A percentile compares a stretch with the other conserved stretches of the same genome.
These are phyloP conservation scores for Agriotes lineatus DNA, from an alignment of 2,888 invertebrate genomes.

Conservation along the genomic window DNA sequence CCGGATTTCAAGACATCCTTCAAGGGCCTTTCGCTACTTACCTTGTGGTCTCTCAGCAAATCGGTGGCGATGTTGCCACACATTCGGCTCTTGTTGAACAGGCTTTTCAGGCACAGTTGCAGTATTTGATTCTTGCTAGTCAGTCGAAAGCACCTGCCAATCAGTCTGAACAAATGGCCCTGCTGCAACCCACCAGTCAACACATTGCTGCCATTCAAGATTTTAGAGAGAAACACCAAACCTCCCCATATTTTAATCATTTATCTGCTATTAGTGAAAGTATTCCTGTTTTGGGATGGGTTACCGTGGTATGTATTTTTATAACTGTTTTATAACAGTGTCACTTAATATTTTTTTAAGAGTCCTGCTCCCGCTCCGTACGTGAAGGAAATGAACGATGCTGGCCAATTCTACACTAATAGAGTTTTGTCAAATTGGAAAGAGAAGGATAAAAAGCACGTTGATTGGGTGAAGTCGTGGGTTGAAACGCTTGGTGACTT, in stretches of 20 bases:
- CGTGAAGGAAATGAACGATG: constrained; percentile 98
- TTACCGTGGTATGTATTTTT: constrained; percentile 78
- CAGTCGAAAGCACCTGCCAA: constrained; percentile 81
- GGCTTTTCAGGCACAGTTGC: constrained; percentile 87
- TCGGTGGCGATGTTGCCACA: constrained; percentile 87
- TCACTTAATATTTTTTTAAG: constrained; percentile 57
- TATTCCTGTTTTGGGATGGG: constrained; percentile 97
- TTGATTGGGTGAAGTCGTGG: constrained; percentile 97
- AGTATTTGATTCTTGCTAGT: constrained; percentile 86
- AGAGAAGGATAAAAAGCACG: constrained; percentile 92
- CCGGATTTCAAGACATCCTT: constrained; percentile 68
- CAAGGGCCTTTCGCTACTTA: constrained; percentile 83
- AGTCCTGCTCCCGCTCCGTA: constrained; percentile 94
- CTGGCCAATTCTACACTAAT: constrained; percentile 98
- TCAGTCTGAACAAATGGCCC: constrained; percentile 76
- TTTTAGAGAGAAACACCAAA: constrained; percentile 90
- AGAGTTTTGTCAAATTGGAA: constrained; percentile 98
- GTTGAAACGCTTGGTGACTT: constrained; percentile 86
- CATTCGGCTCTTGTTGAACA: constrained; percentile 85
- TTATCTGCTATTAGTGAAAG: constrained; percentile 96
- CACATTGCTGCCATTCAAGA: constrained; percentile 88
- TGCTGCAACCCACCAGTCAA: constrained; percentile 86
- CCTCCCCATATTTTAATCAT: constrained; percentile 91
- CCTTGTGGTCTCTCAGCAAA: constrained; percentile 80
- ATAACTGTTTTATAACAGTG: background rate